Conservation (phyloP, 2,797 vertebrate genomes). For the Hoplostethus atlanticus region DNA sequence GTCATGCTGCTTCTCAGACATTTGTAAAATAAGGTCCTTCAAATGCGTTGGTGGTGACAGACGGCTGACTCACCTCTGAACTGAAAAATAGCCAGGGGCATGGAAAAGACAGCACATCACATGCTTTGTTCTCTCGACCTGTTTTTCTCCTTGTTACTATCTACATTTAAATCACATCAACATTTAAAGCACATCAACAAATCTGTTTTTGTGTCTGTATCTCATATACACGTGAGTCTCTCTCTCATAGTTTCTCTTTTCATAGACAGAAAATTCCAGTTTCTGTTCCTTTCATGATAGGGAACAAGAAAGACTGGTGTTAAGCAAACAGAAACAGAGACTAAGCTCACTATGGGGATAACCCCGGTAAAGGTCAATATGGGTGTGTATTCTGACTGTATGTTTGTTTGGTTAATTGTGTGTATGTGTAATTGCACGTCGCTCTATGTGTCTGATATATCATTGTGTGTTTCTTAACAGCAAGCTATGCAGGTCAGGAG, state of each 20-base stretch:
- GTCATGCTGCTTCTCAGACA: background rate
- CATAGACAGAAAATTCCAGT: constrained; percentile 18
- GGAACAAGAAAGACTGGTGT: constrained; percentile 14
- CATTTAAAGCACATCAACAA: background rate
- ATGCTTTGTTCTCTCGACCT: background rate
- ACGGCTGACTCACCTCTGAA: background rate
- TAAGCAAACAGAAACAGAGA: constrained; percentile 24
- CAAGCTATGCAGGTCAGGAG: constrained; percentile 80
- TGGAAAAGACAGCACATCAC: background rate
- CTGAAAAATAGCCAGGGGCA: background rate
- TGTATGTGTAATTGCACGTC: background rate
- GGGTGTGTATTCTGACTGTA: constrained; percentile 6
- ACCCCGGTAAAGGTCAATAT: background rate
- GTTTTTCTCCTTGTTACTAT: background rate
- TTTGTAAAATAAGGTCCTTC: background rate
- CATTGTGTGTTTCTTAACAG: constrained; percentile 38
- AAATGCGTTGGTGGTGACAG: background rate
- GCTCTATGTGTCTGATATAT: background rate
- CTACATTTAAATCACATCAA: background rate
- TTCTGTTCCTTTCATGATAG: constrained; percentile 48
- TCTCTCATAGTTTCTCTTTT: too few species aligned
- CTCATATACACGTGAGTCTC: too few species aligned
- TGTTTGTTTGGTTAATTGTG: background rate
- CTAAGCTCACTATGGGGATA: background rate
- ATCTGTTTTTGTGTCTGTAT: background rate